Conservation (phyloP, 1,140 invertebrate species). For the Eurytemora carolleeae region DNA sequence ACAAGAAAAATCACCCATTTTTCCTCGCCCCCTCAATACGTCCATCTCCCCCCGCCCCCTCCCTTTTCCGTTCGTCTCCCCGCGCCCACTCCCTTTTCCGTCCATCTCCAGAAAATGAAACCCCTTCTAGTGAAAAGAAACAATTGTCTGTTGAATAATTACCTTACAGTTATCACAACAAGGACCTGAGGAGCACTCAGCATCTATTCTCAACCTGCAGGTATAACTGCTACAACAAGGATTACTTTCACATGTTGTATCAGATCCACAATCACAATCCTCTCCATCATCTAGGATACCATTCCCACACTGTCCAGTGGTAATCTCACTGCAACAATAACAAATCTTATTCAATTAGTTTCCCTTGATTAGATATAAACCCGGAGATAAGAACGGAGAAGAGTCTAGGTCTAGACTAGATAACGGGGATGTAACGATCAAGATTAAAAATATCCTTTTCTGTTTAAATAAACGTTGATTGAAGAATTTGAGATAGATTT, state of each 20-base stretch:
- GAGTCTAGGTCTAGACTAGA: no score
- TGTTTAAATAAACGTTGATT: no score
- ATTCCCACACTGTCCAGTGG: constrained; percentile 63
- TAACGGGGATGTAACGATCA: no score
- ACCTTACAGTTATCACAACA: constrained; percentile 82
- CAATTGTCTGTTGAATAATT: constrained; percentile 22
- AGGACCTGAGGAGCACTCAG: constrained; percentile 70
- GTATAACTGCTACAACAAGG: constrained; percentile 89
- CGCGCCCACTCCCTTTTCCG: constrained; percentile 51
- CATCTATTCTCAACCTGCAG: constrained; percentile 69
- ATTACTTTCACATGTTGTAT: constrained; percentile 63
- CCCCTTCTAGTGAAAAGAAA: neutral
- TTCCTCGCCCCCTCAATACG: no score
- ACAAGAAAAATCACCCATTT: no score
- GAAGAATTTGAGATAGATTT: no score
- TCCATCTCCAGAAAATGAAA: constrained; percentile 18
- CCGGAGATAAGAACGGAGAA: no score
- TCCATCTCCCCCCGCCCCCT: no score
- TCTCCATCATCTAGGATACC: constrained; percentile 81
- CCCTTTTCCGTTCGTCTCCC: constrained; percentile 60
- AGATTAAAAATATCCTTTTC: no score
- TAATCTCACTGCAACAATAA: no score
- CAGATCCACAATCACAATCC: constrained; percentile 70
- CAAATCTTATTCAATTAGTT: no score
- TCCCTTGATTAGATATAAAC: no score